phyloP scores from a whole-genome alignment of 1,140 invertebrate genomes.

The Maniola jurtina region DNA sequence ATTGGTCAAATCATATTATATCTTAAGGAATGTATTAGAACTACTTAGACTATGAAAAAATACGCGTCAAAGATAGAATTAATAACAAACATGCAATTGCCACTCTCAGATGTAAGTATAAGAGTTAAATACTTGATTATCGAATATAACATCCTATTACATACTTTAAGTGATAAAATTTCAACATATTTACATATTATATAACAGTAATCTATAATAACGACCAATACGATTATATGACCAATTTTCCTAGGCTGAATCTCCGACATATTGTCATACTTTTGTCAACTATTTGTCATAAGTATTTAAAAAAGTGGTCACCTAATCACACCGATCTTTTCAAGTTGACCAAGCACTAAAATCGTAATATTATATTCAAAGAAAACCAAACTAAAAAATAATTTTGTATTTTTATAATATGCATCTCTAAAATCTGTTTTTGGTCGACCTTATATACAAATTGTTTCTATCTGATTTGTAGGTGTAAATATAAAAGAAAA shows the following conservation, averaged over 20 bases:
- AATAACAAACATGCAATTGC: conserved; percentile 42
- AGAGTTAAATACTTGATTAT: conserved; percentile 20
- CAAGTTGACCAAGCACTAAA: too few species aligned
- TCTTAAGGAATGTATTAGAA: too few species aligned
- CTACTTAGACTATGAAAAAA: too few species aligned
- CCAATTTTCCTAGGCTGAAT: conserved; percentile 8
- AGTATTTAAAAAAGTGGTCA: too few species aligned
- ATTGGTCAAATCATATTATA: too few species aligned
- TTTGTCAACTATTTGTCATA: too few species aligned
- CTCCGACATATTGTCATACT: too few species aligned
- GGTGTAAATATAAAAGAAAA: conserved; percentile 34
- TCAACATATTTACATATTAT: conserved; percentile 35
- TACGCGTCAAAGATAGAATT: background rate
- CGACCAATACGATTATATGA: conserved; percentile 2
- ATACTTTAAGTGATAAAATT: conserved; percentile 14
- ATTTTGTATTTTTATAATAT: too few species aligned
- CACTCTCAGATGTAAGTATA: conserved; percentile 30
- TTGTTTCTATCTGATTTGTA: conserved; percentile 14
- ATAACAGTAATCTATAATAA: conserved; percentile 17
- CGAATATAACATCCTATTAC: conserved; percentile 23
- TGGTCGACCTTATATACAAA: conserved; percentile 20
- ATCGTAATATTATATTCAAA: too few species aligned
- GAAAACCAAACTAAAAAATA: too few species aligned
- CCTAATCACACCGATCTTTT: too few species aligned
- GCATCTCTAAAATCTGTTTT: conserved; percentile 12